A percentile compares a stretch with the other conserved stretches of the same genome.
Evolutionary conservation across 2,113 vertebrate genomes (phyloP).

Genomic region (Tiliqua scincoides): DNA sequence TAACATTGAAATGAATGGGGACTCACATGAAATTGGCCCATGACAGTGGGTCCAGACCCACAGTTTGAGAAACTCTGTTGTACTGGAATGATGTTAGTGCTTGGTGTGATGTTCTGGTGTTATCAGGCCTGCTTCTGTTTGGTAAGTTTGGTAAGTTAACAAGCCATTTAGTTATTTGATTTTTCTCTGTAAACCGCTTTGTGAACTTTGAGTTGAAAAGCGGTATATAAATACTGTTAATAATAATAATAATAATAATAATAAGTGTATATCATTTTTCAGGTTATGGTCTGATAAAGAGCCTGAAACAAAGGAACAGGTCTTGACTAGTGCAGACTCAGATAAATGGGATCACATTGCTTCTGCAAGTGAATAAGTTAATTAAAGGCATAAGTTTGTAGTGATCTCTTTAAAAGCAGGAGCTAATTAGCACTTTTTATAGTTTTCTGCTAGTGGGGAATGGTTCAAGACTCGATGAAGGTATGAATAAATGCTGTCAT

Average conservation of each 20-base stretch:
- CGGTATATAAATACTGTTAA: too few relatives aligned
- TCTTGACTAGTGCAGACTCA: neutral
- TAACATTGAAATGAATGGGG: too few relatives aligned
- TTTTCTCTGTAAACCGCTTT: too few relatives aligned
- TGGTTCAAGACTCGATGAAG: neutral
- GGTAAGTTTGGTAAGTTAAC: too few relatives aligned
- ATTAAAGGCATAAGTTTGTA: slow-evolving; percentile 16
- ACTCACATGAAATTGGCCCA: too few relatives aligned
- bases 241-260: too few relatives aligned
- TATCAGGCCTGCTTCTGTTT: neutral
- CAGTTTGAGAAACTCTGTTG: too few relatives aligned
- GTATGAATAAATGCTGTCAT: neutral
- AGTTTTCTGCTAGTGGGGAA: neutral
- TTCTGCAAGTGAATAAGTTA: slow-evolving; percentile 4
- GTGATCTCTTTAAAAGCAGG: neutral
- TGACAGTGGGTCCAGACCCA: too few relatives aligned
- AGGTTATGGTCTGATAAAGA: neutral
- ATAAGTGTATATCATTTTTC: slow-evolving; percentile 1
- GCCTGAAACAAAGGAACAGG: neutral
- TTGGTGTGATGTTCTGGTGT: neutral
- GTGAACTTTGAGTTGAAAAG: too few relatives aligned
- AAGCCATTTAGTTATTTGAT: too few relatives aligned
- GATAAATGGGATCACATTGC: neutral
- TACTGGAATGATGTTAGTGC: neutral
- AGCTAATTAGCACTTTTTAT: neutral